Conservation (phyloP, 2,113 vertebrate species). For the Chrysemys picta region DNA sequence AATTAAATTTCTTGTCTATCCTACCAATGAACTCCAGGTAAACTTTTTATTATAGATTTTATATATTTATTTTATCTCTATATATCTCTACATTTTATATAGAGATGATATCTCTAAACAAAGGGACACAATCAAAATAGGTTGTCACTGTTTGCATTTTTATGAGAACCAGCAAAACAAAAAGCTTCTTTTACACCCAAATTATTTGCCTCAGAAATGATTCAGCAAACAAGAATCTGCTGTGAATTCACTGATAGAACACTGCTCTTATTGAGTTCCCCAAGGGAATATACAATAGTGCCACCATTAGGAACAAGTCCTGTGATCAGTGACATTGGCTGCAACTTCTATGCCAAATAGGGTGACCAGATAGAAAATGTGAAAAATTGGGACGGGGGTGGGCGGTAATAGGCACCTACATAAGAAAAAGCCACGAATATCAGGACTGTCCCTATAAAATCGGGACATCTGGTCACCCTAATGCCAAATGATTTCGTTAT, state of each 20-base stretch:
- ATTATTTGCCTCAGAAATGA: neutral
- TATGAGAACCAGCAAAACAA: neutral
- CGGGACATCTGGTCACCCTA: too few species aligned
- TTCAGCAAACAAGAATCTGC: neutral
- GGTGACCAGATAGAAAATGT: too few species aligned
- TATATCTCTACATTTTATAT: too few species aligned
- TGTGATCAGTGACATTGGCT: neutral
- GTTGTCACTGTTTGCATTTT: neutral
- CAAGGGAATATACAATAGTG: neutral
- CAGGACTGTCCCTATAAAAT: too few species aligned
- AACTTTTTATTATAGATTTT: neutral
- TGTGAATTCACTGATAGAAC: rapidly evolving
- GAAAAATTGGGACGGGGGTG: too few species aligned
- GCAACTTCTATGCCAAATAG: neutral
- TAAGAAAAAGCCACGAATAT: too few species aligned
- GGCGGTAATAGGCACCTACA: too few species aligned
- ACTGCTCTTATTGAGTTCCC: neutral
- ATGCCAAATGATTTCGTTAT: constrained; percentile 19
- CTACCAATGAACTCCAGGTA: neutral
- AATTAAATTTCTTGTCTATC: neutral
- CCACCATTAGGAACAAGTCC: neutral
- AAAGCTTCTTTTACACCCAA: neutral
- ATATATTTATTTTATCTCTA: too few species aligned
- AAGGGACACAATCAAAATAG: neutral
- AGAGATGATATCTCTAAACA: neutral